A percentile compares a stretch with the other conserved stretches of the same genome.
phyloP scores from a whole-genome alignment of 2,797 vertebrate species.

The Enteromius argenteus region DNA sequence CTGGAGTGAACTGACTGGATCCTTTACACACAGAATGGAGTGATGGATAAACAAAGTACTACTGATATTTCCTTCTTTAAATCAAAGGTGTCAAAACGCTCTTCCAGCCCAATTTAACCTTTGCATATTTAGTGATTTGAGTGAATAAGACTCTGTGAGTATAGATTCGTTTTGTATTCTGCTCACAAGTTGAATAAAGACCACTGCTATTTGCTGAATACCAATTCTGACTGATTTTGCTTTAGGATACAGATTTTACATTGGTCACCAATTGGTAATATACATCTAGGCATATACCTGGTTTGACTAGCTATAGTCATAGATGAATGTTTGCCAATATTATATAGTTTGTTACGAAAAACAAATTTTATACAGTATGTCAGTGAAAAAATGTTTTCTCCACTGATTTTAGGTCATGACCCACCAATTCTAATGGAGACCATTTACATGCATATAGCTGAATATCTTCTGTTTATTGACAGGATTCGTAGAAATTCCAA shows the following conservation, averaged over 20 bases:
- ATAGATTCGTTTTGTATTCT: not conserved
- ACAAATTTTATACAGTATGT: not conserved
- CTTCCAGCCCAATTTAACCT: not conserved
- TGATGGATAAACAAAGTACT: not conserved
- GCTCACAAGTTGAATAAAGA: constrained; percentile 10
- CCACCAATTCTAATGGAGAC: not conserved
- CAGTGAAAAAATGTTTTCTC: not conserved
- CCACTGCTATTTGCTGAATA: constrained; percentile 9
- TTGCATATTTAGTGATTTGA: not conserved
- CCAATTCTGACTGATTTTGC: not conserved
- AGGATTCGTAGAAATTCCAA: not conserved
- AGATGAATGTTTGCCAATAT: not conserved
- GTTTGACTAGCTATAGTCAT: not conserved
- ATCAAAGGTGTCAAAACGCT: not conserved
- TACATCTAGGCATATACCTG: not conserved
- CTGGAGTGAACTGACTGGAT: not conserved
- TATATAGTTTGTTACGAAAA: no score
- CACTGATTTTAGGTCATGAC: not conserved
- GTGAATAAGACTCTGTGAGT: not conserved
- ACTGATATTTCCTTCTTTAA: not conserved
- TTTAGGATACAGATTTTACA: not conserved
- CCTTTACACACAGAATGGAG: not conserved
- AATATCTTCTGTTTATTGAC: constrained; percentile 3
- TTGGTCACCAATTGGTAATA: not conserved
- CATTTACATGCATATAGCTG: not conserved